Conservation (phyloP, 2,797 vertebrate genomes). For the Antennarius maculatus region DNA sequence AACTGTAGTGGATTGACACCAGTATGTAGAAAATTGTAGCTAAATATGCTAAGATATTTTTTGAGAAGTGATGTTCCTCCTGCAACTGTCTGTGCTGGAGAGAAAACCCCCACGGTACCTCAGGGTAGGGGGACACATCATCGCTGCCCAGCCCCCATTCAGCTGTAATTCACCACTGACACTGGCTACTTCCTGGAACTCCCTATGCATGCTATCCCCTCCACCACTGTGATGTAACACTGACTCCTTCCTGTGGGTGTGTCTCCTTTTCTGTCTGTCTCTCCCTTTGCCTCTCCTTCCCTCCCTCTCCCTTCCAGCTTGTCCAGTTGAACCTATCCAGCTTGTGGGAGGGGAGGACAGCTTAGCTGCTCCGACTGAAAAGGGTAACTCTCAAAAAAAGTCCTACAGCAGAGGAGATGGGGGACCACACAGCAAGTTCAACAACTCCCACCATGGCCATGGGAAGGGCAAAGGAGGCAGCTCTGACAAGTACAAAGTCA, state of each 20-base stretch:
- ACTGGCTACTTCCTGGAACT: conserved; percentile 75
- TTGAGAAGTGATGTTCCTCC: too few relatives aligned
- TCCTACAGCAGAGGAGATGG: conserved; percentile 76
- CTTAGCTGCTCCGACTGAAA: conserved; percentile 70
- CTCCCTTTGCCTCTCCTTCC: conserved; percentile 9
- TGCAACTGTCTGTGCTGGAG: too few relatives aligned
- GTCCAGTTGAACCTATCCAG: conserved; percentile 77
- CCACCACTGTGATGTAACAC: conserved; percentile 84
- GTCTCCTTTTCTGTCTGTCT: conserved; percentile 34
- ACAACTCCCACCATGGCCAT: conserved; percentile 56
- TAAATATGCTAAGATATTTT: neutral
- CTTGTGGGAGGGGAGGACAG: conserved; percentile 74
- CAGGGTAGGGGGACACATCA: conserved; percentile 13
- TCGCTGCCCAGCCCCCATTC: conserved; percentile 61
- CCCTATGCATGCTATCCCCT: conserved; percentile 67
- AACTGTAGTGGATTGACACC: too few relatives aligned
- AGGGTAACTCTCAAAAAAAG: conserved; percentile 88
- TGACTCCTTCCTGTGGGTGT: conserved; percentile 82
- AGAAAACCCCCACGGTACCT: conserved; percentile 34
- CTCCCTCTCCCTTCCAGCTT: conserved; percentile 64
- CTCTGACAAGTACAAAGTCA: conserved; percentile 42
- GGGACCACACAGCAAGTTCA: conserved; percentile 64
- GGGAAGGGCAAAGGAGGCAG: conserved; percentile 62
- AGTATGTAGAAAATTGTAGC: too few relatives aligned
- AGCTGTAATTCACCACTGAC: conserved; percentile 40